Percentiles rank a stretch among this genome's conserved stretches.
Conservation (phyloP, 2,888 invertebrate genomes). For the Aphodius sticticus region DNA sequence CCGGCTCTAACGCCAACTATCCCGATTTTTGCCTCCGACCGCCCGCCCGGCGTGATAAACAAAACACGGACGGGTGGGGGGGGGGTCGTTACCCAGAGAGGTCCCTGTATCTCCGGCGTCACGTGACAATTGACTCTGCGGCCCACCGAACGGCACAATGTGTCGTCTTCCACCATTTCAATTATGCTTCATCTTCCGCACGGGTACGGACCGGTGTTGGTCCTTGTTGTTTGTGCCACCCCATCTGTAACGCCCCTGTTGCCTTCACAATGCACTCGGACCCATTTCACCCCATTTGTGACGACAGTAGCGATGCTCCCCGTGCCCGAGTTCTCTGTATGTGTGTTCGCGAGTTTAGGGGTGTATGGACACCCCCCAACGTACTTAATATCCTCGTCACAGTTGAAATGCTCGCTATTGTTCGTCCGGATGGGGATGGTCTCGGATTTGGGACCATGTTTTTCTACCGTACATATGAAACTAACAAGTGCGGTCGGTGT, state of each 20-base stretch:
- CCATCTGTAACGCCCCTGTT: conserved; percentile 51
- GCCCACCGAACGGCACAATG: conserved; percentile 43
- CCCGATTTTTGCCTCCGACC: neutral
- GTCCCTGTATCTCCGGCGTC: neutral
- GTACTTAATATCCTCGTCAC: neutral
- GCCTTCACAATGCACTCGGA: neutral
- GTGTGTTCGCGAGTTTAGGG: neutral
- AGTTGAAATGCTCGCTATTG: neutral
- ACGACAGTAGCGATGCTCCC: neutral
- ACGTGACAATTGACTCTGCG: conserved; percentile 39
- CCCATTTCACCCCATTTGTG: neutral
- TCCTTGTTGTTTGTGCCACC: conserved; percentile 47
- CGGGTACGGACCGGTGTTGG: conserved; percentile 50
- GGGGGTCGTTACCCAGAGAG: neutral
- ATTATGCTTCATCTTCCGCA: conserved; percentile 57
- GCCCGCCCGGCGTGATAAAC: neutral
- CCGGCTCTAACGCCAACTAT: neutral
- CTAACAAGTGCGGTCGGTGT: neutral
- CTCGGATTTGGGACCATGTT: neutral
- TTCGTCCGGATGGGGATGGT: neutral
- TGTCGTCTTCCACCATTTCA: conserved; percentile 53
- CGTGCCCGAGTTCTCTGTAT: too few species aligned
- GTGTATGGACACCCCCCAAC: neutral
- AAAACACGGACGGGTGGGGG: neutral
- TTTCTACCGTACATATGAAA: neutral